Evolutionary conservation across 2,113 vertebrate species (phyloP).

Genomic region (Ellobius talpinus): DNA sequence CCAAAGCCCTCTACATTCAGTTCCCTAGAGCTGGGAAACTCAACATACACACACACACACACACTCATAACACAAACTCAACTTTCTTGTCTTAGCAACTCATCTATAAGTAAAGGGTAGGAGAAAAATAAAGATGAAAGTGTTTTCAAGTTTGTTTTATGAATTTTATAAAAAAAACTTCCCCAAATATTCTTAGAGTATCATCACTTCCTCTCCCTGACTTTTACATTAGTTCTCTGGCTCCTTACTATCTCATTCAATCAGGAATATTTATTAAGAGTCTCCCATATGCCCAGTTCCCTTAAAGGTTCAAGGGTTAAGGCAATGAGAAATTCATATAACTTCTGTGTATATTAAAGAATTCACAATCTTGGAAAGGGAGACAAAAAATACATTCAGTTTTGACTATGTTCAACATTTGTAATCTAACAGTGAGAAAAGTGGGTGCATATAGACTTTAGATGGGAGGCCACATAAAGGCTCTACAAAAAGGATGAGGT

Average conservation of each 20-base stretch:
- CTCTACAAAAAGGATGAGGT: neutral
- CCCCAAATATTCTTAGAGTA: neutral
- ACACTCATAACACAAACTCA: neutral
- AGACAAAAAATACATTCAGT: neutral
- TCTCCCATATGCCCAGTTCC: neutral
- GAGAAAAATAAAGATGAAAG: neutral
- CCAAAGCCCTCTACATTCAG: neutral
- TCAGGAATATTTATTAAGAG: neutral
- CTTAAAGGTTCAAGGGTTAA: neutral
- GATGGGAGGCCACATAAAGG: neutral
- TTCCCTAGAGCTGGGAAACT: neutral
- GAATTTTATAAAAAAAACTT: slow-evolving; percentile 32
- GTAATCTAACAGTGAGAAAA: neutral
- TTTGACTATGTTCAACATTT: neutral
- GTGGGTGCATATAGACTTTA: neutral
- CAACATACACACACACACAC: neutral
- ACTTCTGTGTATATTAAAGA: neutral
- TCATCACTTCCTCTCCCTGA: neutral
- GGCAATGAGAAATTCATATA: neutral
- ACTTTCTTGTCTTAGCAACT: neutral
- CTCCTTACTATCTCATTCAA: neutral
- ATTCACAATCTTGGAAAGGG: neutral
- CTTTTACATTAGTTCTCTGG: neutral
- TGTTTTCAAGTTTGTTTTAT: neutral
- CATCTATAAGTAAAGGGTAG: neutral